phyloP scores from a whole-genome alignment of 2,888 invertebrate species.

The Rotaria socialis region DNA sequence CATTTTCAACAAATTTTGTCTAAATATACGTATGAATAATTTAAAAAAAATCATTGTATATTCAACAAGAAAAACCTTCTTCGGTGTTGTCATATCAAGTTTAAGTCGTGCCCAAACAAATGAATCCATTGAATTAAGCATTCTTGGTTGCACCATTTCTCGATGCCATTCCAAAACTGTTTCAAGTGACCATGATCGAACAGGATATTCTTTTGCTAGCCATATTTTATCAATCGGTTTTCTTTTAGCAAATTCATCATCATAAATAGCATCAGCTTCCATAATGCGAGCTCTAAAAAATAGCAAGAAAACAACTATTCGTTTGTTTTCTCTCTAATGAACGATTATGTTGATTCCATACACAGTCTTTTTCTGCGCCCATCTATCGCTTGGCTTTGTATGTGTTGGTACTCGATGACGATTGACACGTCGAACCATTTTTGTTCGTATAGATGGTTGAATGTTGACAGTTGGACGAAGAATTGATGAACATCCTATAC shows the following conservation, averaged over 20 bases:
- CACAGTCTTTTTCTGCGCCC: neutral
- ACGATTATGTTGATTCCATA: neutral
- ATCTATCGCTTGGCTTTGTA: neutral
- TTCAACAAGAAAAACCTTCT: conserved; percentile 35
- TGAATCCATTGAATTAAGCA: conserved; percentile 40
- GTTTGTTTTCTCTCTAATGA: neutral
- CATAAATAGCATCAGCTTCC: conserved; percentile 33
- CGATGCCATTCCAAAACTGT: conserved; percentile 42
- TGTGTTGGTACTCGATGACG: conserved; percentile 13
- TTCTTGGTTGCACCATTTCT: conserved; percentile 42
- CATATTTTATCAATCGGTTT: conserved; percentile 44
- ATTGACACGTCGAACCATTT: neutral
- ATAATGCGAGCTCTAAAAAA: neutral
- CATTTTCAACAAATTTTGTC: conserved; percentile 43
- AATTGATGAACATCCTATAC: neutral
- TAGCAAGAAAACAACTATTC: neutral
- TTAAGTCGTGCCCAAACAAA: conserved; percentile 38
- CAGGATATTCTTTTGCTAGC: conserved; percentile 44
- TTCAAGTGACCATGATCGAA: conserved; percentile 39
- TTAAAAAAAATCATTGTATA: neutral
- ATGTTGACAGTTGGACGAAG: neutral
- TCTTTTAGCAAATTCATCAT: conserved; percentile 39
- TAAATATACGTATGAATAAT: neutral
- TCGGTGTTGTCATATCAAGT: conserved; percentile 43
- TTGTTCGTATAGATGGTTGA: neutral